These are phyloP conservation scores for Himalopsyche kuldschensis DNA, from an alignment of 2,888 invertebrate species.

Conservation along the genomic window DNA sequence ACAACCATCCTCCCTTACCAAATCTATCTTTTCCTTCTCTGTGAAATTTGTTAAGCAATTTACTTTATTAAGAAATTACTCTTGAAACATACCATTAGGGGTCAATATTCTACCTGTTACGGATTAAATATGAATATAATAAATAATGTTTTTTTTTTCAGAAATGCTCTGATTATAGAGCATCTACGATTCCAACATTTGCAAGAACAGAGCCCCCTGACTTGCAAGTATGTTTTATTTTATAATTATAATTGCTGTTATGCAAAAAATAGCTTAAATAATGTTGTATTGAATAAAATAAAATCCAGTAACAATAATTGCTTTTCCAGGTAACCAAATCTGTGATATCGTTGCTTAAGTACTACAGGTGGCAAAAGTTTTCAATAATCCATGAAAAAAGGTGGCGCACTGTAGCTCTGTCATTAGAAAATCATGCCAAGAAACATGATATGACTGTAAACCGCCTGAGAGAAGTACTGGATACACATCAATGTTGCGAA, in stretches of 20 bases:
- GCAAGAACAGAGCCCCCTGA: conserved; percentile 93
- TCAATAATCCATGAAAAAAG: conserved; percentile 82
- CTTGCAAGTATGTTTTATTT: conserved; percentile 68
- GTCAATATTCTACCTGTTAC: not conserved
- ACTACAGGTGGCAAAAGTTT: conserved; percentile 94
- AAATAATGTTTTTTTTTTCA: conserved; percentile 51
- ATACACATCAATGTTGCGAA: conserved; percentile 77
- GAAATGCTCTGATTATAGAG: conserved; percentile 93
- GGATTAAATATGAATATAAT: too few relatives aligned
- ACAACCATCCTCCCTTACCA: too few relatives aligned
- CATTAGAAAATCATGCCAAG: conserved; percentile 75
- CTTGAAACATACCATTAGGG: too few relatives aligned
- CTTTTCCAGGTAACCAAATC: conserved; percentile 83
- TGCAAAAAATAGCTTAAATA: too few relatives aligned
- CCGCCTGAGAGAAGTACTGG: conserved; percentile 70
- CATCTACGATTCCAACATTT: conserved; percentile 86
- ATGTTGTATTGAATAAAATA: too few relatives aligned
- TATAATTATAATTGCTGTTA: conserved; percentile 23
- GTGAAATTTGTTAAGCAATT: too few relatives aligned
- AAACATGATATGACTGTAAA: conserved; percentile 82
- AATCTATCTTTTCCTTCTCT: too few relatives aligned
- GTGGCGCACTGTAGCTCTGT: conserved; percentile 81
- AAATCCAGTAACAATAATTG: too few relatives aligned
- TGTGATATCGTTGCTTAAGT: conserved; percentile 83
- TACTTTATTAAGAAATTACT: too few relatives aligned